Evolutionary conservation across 2,888 invertebrate species (phyloP).

Genomic region (Brenthis ino): DNA sequence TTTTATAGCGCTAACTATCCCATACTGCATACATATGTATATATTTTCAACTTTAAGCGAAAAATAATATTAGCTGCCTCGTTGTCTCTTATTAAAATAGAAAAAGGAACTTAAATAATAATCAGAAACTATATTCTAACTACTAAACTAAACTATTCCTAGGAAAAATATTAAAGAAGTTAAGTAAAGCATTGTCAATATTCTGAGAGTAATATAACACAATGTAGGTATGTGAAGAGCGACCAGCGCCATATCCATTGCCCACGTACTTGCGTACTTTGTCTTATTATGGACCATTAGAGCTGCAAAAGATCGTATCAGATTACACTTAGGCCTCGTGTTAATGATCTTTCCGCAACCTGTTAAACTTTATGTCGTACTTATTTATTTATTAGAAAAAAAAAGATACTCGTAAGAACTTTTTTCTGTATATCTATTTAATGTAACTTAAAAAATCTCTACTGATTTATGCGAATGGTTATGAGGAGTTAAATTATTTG

Average conservation of each 20-base stretch:
- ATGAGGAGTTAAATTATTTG: no score
- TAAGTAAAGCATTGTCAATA: constrained; percentile 26
- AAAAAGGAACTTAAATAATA: neutral
- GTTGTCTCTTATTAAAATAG: neutral
- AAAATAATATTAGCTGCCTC: no score
- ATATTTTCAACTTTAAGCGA: no score
- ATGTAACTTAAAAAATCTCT: no score
- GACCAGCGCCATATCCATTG: constrained; percentile 28
- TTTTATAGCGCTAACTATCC: no score
- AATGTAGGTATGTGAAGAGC: constrained; percentile 9
- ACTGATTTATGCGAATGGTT: no score
- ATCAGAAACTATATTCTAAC: neutral
- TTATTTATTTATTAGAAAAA: neutral
- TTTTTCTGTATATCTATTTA: no score
- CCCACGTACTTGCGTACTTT: constrained; percentile 27
- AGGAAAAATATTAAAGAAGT: neutral
- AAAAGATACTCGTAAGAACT: neutral
- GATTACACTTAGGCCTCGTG: constrained; percentile 24
- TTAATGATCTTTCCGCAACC: constrained; percentile 9
- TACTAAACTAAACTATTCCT: no score
- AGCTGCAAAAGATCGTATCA: constrained; percentile 35
- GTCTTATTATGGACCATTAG: constrained; percentile 37
- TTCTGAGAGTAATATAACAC: constrained; percentile 30
- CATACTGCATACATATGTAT: no score
- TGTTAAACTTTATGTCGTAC: constrained; percentile 6